Evolutionary conservation across 2,797 vertebrate genomes (phyloP), one percentile per base, ranked within the genome.

Genomic region (Acrossocheilus wenchowensis): DNA sequence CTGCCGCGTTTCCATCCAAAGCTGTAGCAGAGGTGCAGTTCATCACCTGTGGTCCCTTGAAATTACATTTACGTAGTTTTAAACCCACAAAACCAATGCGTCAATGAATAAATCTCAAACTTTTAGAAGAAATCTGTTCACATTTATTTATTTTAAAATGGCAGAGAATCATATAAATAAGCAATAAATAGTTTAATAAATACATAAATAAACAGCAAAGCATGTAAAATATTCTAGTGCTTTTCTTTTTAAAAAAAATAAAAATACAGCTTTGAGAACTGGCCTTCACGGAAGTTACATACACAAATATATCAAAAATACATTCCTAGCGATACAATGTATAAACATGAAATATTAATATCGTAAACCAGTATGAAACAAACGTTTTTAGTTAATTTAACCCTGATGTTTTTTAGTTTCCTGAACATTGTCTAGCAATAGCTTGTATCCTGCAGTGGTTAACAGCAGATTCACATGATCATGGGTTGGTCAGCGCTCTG

Each of bases 241-340:
- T 82, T 87, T 72, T 84, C 3, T n/a, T 41, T 57, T n/a, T 23
- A 57, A 54, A 26, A 30, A 30, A 30, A 30, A 26, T 26, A 82
- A 45, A 73, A n/a, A 84, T 68, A 86, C 62, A 83, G 71, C 62
- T 72, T 68, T 14, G 23, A 50, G 86, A 79, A 80, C 43, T 82
- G 14, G 45, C 5, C 89, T 90, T 89, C 89, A 89, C 69, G n/a
- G 89, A 90, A 90, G 88, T 87, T 88, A 88, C 82, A 87, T 10
- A 80, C 3, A 72, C 8, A 71, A 41, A 23, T 60, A 2, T 34
- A 23, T 82, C 4, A 34, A 9, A 19, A 71, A 73, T 50, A 45
- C 34, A 21, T 84, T 74, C 34, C 15, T 52, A 74, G 17, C 72
- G 57, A 14, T 71, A 14, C 41, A 45, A 26, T 83, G 73, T 43